Evolutionary conservation across 2,888 invertebrate species (phyloP).

Genomic region (Drosophila barbarae): DNA sequence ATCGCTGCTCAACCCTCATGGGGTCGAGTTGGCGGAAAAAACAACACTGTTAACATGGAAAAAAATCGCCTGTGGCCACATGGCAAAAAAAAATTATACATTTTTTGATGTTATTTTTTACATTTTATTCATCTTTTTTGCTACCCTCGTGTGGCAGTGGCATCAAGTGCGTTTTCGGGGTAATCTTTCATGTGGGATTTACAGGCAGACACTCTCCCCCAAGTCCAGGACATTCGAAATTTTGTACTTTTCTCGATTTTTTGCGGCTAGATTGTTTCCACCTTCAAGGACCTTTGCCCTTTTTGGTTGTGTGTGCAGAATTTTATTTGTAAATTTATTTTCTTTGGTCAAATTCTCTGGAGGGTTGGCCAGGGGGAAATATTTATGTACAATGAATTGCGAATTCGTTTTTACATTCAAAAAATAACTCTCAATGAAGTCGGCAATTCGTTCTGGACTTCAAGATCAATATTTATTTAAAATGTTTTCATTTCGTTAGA

Average conservation of each 20-base stretch:
- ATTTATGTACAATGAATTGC: constrained; percentile 20
- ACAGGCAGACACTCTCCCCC: constrained; percentile 69
- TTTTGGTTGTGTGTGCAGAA: constrained; percentile 42
- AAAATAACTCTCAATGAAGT: constrained; percentile 17
- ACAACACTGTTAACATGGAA: constrained; percentile 62
- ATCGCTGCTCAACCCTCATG: constrained; percentile 9
- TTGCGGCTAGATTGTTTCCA: constrained; percentile 38
- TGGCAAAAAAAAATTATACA: constrained; percentile 59
- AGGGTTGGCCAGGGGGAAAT: constrained; percentile 17
- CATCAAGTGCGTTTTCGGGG: constrained; percentile 45
- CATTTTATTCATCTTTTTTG: constrained; percentile 67
- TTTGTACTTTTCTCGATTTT: constrained; percentile 28
- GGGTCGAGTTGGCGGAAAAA: constrained; percentile 35
- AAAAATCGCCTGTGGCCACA: constrained; percentile 48
- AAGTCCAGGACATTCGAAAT: constrained; percentile 41
- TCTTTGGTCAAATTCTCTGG: constrained; percentile 43
- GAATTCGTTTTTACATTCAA: constrained; percentile 42
- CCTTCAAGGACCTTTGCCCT: constrained; percentile 39
- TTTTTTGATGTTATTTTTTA: constrained; percentile 67
- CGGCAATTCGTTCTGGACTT: constrained; percentile 9
- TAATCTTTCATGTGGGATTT: constrained; percentile 78
- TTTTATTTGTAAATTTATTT: constrained; percentile 72
- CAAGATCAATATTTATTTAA: constrained; percentile 23
- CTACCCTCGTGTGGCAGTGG: constrained; percentile 29
- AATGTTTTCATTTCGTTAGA: constrained; percentile 15